Evolutionary conservation across 2,888 invertebrate genomes (phyloP).

Genomic region (Lasioglossum morio): DNA sequence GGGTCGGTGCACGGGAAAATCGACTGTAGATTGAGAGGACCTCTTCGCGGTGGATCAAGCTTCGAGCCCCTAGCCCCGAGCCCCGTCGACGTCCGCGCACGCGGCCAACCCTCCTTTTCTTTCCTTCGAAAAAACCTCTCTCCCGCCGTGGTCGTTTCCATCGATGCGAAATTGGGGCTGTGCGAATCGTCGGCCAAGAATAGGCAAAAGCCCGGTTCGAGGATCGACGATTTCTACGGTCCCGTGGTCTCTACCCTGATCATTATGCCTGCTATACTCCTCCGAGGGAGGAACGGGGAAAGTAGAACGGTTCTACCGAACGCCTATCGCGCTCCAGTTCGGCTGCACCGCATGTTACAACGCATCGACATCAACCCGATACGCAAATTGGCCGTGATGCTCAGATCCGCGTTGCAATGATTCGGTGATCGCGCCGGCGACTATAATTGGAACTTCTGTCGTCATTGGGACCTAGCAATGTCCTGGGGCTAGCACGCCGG

Average conservation of each 20-base stretch:
- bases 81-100: neutral
- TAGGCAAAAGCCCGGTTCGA: conserved; percentile 38
- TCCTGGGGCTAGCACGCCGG: neutral
- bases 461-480: neutral
- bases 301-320: conserved; percentile 53
- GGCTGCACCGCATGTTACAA: conserved; percentile 38
- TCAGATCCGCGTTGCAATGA: conserved; percentile 23
- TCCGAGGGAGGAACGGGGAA: conserved; percentile 25
- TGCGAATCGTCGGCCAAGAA: conserved; percentile 63
- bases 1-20: conserved; percentile 74
- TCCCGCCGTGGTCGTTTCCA: conserved; percentile 51
- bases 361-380: conserved; percentile 37
- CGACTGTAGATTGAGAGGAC: conserved; percentile 73
- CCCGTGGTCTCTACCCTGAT: conserved; percentile 27
- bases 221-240: conserved; percentile 55
- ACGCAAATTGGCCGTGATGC: conserved; percentile 55
- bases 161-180: conserved; percentile 71
- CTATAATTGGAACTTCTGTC: conserved; percentile 29
- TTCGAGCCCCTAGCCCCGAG: conserved; percentile 5
- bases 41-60: conserved; percentile 49
- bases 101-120: neutral
- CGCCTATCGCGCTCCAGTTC: conserved; percentile 59
- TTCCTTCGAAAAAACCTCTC: neutral
- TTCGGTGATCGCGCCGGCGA: conserved; percentile 32
- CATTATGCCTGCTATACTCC: conserved; percentile 45